Evolutionary conservation across 2,113 vertebrate genomes (phyloP).

Genomic region (Sylvia atricapilla): DNA sequence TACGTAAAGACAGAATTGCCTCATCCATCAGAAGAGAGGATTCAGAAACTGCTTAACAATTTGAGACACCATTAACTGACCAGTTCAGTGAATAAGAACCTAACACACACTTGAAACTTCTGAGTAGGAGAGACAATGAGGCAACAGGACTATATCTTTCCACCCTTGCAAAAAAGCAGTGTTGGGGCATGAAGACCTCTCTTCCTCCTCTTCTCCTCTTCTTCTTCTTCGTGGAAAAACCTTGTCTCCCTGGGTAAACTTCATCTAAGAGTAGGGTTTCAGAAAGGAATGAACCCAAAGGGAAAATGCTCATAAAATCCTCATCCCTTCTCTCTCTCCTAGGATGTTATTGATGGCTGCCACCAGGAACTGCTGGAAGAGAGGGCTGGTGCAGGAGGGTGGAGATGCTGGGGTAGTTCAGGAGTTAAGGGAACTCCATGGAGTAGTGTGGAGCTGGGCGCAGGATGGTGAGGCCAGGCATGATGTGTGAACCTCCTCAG

Average conservation of each 20-base stretch:
- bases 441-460: background rate
- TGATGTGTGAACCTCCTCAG: background rate
- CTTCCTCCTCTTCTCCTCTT: background rate
- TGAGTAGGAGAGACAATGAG: background rate
- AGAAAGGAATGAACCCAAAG: background rate
- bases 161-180: background rate
- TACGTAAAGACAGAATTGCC: constrained; percentile 35
- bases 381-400: background rate
- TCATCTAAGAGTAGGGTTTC: background rate
- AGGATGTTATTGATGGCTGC: background rate
- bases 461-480: background rate
- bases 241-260: background rate
- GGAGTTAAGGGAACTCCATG: background rate
- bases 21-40: constrained; percentile 37
- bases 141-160: background rate
- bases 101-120: background rate
- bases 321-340: background rate
- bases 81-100: background rate
- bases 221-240: background rate
- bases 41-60: constrained; percentile 20
- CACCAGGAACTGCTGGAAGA: background rate
- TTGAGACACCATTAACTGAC: background rate
- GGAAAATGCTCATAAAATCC: background rate
- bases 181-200: background rate
- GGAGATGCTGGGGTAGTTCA: background rate